phyloP scores from a whole-genome alignment of 1,140 invertebrate genomes.

The Drosophila parvula region DNA sequence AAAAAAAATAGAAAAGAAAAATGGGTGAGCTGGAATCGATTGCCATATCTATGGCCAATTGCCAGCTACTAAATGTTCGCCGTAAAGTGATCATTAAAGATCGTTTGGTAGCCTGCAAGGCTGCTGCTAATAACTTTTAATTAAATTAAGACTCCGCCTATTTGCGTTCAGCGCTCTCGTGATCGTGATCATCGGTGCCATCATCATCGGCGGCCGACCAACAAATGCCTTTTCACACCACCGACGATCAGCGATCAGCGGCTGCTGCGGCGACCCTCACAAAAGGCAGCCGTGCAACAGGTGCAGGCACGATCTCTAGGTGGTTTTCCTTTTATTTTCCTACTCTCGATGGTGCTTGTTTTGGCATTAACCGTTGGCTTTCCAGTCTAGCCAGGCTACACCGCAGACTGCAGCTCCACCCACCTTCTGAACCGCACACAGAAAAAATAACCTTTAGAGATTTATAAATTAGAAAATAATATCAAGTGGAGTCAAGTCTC shows the following conservation, averaged over 20 bases:
- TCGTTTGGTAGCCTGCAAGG: slow-evolving; percentile 28
- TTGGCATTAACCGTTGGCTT: slow-evolving; percentile 53
- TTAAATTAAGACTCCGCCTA: slow-evolving; percentile 80
- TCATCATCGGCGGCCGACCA: slow-evolving; percentile 56
- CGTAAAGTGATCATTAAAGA: slow-evolving; percentile 55
- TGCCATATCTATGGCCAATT: slow-evolving; percentile 55
- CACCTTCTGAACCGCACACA: slow-evolving; percentile 12
- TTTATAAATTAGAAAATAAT: not conserved
- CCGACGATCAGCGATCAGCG: slow-evolving; percentile 16
- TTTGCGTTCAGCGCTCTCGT: slow-evolving; percentile 60
- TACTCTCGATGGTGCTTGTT: slow-evolving; percentile 21
- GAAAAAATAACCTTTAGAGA: not conserved
- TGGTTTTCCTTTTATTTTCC: slow-evolving; percentile 18
- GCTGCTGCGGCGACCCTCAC: slow-evolving; percentile 16
- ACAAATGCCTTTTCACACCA: slow-evolving; percentile 78
- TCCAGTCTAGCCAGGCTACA: slow-evolving; percentile 24
- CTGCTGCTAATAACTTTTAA: slow-evolving; percentile 76
- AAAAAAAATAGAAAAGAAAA: not conserved
- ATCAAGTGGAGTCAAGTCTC: not conserved
- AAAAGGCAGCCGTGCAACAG: slow-evolving; percentile 42
- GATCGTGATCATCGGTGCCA: slow-evolving; percentile 65
- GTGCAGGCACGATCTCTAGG: slow-evolving; percentile 65
- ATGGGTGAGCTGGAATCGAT: slow-evolving; percentile 1
- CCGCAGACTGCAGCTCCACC: slow-evolving; percentile 29
- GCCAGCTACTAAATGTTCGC: slow-evolving; percentile 63